These are phyloP conservation scores for Mythimna ferrago DNA, from an alignment of 2,888 invertebrate species.

Conservation along the genomic window DNA sequence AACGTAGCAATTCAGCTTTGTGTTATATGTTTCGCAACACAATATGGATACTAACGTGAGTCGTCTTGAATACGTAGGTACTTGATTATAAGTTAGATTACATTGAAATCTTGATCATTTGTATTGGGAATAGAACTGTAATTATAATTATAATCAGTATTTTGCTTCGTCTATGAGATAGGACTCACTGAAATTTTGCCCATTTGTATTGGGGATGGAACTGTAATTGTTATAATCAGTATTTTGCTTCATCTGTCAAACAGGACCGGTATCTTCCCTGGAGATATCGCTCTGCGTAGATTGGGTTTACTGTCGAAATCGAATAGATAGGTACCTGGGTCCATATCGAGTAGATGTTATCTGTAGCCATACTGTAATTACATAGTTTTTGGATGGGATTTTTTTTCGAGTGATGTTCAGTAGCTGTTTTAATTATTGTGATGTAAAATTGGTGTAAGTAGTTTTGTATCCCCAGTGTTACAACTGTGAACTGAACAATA, in stretches of 20 bases:
- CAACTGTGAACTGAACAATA: no score
- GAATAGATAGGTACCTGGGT: not conserved
- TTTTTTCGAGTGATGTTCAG: no score
- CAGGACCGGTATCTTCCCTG: slow-evolving; percentile 20
- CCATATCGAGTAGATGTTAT: slow-evolving; percentile 9
- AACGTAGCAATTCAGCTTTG: slow-evolving; percentile 5
- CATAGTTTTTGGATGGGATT: not conserved
- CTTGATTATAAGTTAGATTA: slow-evolving; percentile 2
- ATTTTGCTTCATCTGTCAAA: slow-evolving; percentile 12
- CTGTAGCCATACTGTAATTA: not conserved
- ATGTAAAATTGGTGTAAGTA: no score
- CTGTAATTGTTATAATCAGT: slow-evolving; percentile 15
- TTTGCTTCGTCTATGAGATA: slow-evolving; percentile 8
- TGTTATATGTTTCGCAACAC: slow-evolving; percentile 12
- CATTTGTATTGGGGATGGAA: slow-evolving; percentile 8
- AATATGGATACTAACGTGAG: not conserved
- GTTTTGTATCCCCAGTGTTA: no score
- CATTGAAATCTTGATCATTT: slow-evolving; percentile 9
- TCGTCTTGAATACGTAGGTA: not conserved
- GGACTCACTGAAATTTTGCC: slow-evolving; percentile 1
- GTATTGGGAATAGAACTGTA: slow-evolving; percentile 16
- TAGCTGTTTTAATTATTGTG: no score
- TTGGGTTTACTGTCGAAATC: not conserved
- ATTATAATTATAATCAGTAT: slow-evolving; percentile 18
- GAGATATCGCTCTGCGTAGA: slow-evolving; percentile 22